Base-by-base conservation (phyloP, 2,797 vertebrate species). In the Oreochromis grahami region DNA sequence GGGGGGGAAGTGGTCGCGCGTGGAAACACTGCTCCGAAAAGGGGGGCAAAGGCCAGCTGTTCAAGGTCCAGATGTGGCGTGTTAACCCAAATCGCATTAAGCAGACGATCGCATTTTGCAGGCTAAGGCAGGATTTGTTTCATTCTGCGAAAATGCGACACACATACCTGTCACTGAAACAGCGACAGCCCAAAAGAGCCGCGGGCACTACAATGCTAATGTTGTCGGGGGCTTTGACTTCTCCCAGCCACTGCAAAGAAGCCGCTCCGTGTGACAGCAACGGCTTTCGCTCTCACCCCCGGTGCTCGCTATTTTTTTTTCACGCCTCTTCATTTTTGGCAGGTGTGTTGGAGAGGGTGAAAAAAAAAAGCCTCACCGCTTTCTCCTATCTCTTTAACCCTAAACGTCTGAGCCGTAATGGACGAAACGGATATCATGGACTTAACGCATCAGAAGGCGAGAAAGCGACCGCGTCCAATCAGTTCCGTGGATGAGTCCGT, bases 381-480 rank as follows among this genome's bases (percentile, higher is more conserved):
- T 38, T 63, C 58, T 80, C 80, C 82, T 70, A 50, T 87, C 88
- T 36, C 56, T 63, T 63, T 82, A 50, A 88, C 85, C 84, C 78
- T 24, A 36, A 63, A 84, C 87, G 79, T 36, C 81, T 21, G 81
- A 96, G 94, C 91, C 95, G 94, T 94, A 95, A 96, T 96, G 95
- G 95, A 96, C 91, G 95, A 95, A 70, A 95, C 94, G 91, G 95
- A 96, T 94, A 95, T 96, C 93, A 96, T 96, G 95, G 95, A 96
- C 91, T 90, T 96, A 86, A 96, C 95, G 90, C 95, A 95, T 82
- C 95, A 95, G 93, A 96, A 95, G 78, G 91, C 95, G 86, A 95
- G 95, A 78, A 96, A 96, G 88, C 94, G 95, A 79, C 90, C 94
- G 92, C 95, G 95, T 91, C 95, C 95, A 89, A 94, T 95, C 94